Evolutionary conservation across 2,888 invertebrate species (phyloP).

Genomic region (Drosophila infuscata): DNA sequence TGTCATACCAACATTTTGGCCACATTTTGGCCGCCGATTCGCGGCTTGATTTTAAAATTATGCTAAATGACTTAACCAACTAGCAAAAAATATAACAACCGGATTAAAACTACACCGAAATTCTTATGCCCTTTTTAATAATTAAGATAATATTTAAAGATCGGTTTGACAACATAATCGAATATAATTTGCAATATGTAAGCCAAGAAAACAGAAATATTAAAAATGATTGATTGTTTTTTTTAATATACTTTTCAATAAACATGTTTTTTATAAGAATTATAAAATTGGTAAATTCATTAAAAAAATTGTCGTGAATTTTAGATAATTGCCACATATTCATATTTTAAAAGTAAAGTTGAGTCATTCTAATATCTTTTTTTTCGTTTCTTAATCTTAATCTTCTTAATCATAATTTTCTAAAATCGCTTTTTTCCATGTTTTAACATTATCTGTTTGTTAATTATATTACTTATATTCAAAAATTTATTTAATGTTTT

Average conservation of each 20-base stretch:
- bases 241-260: neutral
- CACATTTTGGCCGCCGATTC: constrained; percentile 63
- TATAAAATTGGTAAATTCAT: neutral
- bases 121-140: neutral
- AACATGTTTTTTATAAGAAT: neutral
- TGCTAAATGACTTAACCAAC: constrained; percentile 44
- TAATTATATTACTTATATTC: neutral
- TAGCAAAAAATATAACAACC: neutral
- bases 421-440: neutral
- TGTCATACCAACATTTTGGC: constrained; percentile 64
- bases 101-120: constrained; percentile 4
- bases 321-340: neutral
- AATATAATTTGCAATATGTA: neutral
- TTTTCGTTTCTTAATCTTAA: neutral
- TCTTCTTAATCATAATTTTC: neutral
- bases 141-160: neutral
- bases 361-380: neutral
- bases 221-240: neutral
- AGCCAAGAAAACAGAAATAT: neutral
- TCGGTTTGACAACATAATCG: neutral
- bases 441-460: neutral
- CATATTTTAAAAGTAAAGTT: neutral
- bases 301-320: neutral
- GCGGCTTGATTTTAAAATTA: constrained; percentile 58
- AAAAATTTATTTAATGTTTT: no score